A percentile compares a stretch with the other conserved stretches of the same genome.
Evolutionary conservation across 2,113 vertebrate species (phyloP).

Genomic region (Chroicocephalus ridibundus): DNA sequence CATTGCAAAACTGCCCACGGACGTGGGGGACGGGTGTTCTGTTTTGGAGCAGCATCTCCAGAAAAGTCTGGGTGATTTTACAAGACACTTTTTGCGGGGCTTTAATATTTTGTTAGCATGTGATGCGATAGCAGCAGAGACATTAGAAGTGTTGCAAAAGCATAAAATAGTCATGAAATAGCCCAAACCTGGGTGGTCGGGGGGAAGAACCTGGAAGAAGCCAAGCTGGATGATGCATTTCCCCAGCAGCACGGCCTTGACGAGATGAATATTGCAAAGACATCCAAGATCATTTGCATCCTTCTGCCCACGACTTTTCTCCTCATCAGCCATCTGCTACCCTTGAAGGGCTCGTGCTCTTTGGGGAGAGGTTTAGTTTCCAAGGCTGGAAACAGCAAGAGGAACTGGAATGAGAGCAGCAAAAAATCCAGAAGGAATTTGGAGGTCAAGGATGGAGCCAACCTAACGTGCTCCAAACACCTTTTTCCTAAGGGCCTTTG

Average conservation of each 20-base stretch:
- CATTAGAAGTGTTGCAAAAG: background rate
- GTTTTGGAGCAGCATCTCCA: background rate
- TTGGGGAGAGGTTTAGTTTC: background rate
- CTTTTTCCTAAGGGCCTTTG: background rate
- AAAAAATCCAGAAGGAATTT: background rate
- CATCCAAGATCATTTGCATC: background rate
- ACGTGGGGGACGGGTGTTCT: accelerated
- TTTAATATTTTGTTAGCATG: accelerated
- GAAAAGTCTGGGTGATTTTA: background rate
- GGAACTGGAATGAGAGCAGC: background rate
- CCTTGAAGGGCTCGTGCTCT: constrained; percentile 9
- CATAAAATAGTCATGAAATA: background rate
- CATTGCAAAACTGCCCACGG: background rate
- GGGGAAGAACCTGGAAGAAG: background rate
- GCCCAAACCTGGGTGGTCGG: background rate
- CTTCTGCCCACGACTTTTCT: constrained; percentile 47
- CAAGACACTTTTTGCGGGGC: background rate
- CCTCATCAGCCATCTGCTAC: constrained; percentile 49
- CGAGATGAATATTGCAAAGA: background rate
- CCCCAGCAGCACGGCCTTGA: background rate
- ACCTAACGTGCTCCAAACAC: accelerated
- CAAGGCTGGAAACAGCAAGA: background rate
- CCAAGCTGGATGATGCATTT: background rate
- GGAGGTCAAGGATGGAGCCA: background rate
- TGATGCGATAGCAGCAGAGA: accelerated